Conservation (phyloP, 2,888 invertebrate genomes). For the Podotricha telesiphe region DNA sequence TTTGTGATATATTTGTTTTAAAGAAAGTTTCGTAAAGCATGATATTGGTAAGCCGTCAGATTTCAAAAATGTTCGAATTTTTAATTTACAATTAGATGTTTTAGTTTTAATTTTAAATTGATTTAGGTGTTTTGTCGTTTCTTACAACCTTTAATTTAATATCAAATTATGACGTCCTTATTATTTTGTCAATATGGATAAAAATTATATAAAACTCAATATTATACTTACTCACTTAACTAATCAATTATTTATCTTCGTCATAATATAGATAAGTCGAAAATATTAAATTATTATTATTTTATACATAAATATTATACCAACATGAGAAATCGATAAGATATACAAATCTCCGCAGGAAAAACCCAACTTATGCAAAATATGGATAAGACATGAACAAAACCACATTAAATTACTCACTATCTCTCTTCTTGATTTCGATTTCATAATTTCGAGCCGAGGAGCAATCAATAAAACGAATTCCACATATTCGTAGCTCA, state of each 20-base stretch:
- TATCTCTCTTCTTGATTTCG: neutral
- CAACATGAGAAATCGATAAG: neutral
- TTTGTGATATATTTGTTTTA: neutral
- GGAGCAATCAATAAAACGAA: neutral
- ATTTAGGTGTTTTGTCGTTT: neutral
- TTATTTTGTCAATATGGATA: too few relatives aligned
- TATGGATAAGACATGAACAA: too few relatives aligned
- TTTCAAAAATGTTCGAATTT: slow-evolving; percentile 7
- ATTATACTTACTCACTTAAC: neutral
- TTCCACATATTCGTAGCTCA: neutral
- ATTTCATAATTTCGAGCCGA: too few relatives aligned
- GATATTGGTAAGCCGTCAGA: neutral
- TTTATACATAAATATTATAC: neutral
- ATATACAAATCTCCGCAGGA: slow-evolving; percentile 5
- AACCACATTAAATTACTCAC: neutral
- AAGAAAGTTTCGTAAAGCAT: neutral
- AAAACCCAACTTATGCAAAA: slow-evolving; percentile 8
- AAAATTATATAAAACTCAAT: neutral
- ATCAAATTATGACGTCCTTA: neutral
- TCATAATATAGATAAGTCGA: neutral
- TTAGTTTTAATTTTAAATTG: slow-evolving; percentile 11
- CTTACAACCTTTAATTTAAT: neutral
- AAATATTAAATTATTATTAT: neutral
- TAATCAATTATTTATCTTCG: slow-evolving; percentile 6
- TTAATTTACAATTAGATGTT: neutral